Percentiles rank a stretch among this genome's conserved stretches.
Evolutionary conservation across 2,888 invertebrate species (phyloP).

Genomic region (Trichopria drosophilae): DNA sequence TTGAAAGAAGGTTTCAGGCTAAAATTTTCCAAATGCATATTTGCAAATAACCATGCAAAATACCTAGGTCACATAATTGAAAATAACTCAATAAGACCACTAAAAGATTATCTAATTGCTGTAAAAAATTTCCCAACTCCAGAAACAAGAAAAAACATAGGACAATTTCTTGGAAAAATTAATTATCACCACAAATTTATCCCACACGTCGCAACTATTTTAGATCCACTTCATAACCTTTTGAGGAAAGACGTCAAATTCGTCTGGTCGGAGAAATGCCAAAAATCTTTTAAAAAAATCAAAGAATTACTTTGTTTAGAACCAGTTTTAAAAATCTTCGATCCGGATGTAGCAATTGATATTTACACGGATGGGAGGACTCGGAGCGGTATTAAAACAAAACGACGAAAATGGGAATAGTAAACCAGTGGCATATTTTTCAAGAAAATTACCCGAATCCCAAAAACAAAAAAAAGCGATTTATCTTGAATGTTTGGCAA

Average conservation of each 20-base stretch:
- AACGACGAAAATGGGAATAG: conserved; percentile 27
- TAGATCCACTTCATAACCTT: conserved; percentile 31
- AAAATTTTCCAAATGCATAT: conserved; percentile 37
- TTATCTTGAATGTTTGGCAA: conserved; percentile 39
- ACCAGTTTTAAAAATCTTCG: conserved; percentile 41
- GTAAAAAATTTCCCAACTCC: conserved; percentile 31
- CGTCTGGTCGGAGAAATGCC: conserved; percentile 34
- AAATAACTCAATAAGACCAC: conserved; percentile 17
- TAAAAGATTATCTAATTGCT: conserved; percentile 29
- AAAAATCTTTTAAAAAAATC: conserved; percentile 32
- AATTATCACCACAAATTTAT: conserved; percentile 28
- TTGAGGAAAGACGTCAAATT: conserved; percentile 34
- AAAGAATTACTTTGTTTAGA: conserved; percentile 37
- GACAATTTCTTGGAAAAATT: conserved; percentile 28
- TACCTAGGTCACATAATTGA: conserved; percentile 21
- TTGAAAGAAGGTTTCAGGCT: conserved; percentile 35
- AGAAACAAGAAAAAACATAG: conserved; percentile 26
- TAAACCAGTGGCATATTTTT: conserved; percentile 34
- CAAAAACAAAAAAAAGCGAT: conserved; percentile 34
- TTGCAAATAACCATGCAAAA: conserved; percentile 24
- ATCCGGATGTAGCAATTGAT: conserved; percentile 35
- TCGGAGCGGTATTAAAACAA: conserved; percentile 40
- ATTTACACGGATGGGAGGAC: conserved; percentile 43
- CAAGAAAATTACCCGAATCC: conserved; percentile 29
- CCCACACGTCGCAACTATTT: conserved; percentile 20